phyloP scores from a whole-genome alignment of 2,113 vertebrate species.

The human (Homo sapiens) region GRCh38 chr20:58025501-58026000 shows the following conservation, averaged over 20 bases:
- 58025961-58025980: too few species aligned
- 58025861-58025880: neutral
- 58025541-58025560: neutral
- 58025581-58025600: neutral
- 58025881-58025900: too few species aligned
- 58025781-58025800: neutral
- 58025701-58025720: neutral
- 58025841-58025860: neutral
- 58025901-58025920: too few species aligned
- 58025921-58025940: too few species aligned
- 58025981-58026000: too few species aligned
- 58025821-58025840: neutral
- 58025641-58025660: neutral
- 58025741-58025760: neutral
- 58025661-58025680: accelerated
- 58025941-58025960: too few species aligned
- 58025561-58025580: neutral
- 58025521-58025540: neutral
- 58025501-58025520: neutral
- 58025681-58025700: accelerated
- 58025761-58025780: neutral
- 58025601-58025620: accelerated
- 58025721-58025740: accelerated
- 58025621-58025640: neutral
- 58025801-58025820: too few species aligned